Evolutionary conservation across 2,113 vertebrate genomes (phyloP), one percentile per base, ranked within the genome.

Genomic region (Shinisaurus crocodilurus): DNA sequence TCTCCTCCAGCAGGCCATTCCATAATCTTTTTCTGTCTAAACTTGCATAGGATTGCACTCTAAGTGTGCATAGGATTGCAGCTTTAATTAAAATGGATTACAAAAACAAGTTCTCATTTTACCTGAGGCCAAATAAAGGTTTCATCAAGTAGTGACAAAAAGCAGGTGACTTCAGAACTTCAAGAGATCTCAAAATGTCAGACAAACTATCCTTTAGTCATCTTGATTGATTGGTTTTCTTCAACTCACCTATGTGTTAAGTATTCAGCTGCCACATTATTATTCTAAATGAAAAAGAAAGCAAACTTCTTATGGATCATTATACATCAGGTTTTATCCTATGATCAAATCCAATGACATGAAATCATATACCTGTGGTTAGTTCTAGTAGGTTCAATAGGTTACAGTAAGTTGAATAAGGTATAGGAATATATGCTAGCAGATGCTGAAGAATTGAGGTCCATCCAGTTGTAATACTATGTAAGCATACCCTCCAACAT

Each of bases 161-260:
- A 5, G 86, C 80, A 50, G n/a, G 32, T 40, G 89, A 77, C 8
- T 81, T 27, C 48, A 0, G 16, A 18, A 89, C 48, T 89, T 80
- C 50, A 34, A 12, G 34, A 6, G 67, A 85, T 82, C n/a, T 88
- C 72, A 88, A 94, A 90, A 88, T 45, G 0, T 69, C 54, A 16
- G 34, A 34, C 54, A 43, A 91, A 92, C 70, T 50, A 8, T 43
- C 6, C 15, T 63, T 76, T 76, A 25, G 29, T 32, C 40, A 25
- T 13, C 6, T n/a, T 40, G 37, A 83, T 65, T 83, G 60, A 83
- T 5, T 65, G 37, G 60, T 12, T 37, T 63, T 82, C 81, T 65
- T 83, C 37, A 83, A 32, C 9, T 65, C n/a, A 16, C 60, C 37
- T 65, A 37, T 16, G 9, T 83, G 82, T 65, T 83, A 29, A 27